phyloP scores from a whole-genome alignment of 2,113 vertebrate species.

The Girardinichthys multiradiatus region DNA sequence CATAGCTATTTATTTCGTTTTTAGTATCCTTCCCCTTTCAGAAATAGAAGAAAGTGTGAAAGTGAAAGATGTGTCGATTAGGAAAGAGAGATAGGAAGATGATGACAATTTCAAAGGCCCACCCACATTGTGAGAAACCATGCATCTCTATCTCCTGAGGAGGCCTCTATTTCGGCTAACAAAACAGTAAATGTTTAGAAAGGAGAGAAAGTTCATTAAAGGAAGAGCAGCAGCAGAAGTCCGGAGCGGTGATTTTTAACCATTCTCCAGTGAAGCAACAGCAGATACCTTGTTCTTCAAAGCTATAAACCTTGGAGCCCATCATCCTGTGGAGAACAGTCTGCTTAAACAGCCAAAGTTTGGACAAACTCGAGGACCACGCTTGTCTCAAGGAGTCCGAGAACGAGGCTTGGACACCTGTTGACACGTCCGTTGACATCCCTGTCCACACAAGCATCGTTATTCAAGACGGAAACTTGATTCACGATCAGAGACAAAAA shows the following conservation, averaged over 20 bases:
- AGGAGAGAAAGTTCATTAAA: slow-evolving; percentile 23
- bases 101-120: background rate
- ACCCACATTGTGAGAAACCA: background rate
- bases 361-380: slow-evolving; percentile 62
- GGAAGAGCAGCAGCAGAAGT: slow-evolving; percentile 22
- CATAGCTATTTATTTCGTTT: slow-evolving; percentile 14
- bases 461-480: slow-evolving; percentile 31
- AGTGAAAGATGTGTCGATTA: background rate
- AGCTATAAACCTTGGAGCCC: slow-evolving; percentile 66
- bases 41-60: slow-evolving; percentile 23
- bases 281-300: slow-evolving; percentile 80
- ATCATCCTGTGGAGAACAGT: slow-evolving; percentile 63
- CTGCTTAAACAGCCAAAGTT: slow-evolving; percentile 68
- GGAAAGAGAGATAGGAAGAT: slow-evolving; percentile 3
- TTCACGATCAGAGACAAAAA: background rate
- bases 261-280: slow-evolving; percentile 23
- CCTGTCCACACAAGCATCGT: slow-evolving; percentile 33
- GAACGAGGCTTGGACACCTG: slow-evolving; percentile 63
- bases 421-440: slow-evolving; percentile 66
- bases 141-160: background rate
- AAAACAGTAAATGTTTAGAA: background rate
- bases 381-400: slow-evolving; percentile 56
- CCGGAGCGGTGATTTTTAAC: slow-evolving; percentile 23
- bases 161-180: slow-evolving; percentile 1
- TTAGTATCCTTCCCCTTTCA: slow-evolving; percentile 17